Conservation (phyloP, 2,797 vertebrate genomes). For the Hemibagrus guttatus region DNA sequence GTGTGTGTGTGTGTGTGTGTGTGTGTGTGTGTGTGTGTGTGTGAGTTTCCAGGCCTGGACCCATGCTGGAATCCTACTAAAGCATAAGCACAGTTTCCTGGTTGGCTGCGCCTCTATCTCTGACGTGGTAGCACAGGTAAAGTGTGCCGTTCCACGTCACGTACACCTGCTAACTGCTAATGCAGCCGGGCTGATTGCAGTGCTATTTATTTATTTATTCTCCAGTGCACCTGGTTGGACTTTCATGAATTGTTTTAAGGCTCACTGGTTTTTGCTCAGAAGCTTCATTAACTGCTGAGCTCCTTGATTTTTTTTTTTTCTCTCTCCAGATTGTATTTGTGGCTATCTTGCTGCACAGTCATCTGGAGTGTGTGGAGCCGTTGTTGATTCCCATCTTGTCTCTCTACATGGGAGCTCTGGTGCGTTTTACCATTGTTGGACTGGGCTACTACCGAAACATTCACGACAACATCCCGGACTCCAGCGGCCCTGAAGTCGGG, state of each 20-base stretch:
- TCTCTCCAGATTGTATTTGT: slow-evolving; percentile 89
- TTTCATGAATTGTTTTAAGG: not conserved
- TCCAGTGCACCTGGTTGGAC: not conserved
- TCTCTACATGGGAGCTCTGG: slow-evolving; percentile 94
- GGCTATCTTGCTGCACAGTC: slow-evolving; percentile 94
- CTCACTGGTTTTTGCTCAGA: not conserved
- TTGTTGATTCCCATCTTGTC: slow-evolving; percentile 95
- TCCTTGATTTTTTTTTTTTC: not conserved
- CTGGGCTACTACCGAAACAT: slow-evolving; percentile 95
- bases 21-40: slow-evolving; percentile 30
- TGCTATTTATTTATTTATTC: slow-evolving; percentile 15
- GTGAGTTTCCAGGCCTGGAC: slow-evolving; percentile 87
- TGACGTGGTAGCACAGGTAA: slow-evolving; percentile 96
- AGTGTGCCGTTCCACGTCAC: not conserved
- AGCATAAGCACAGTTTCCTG: slow-evolving; percentile 97
- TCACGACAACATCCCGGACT: slow-evolving; percentile 92
- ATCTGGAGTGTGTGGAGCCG: slow-evolving; percentile 93
- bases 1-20: not conserved
- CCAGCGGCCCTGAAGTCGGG: slow-evolving; percentile 92
- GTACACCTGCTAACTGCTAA: not conserved
- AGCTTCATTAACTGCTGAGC: not conserved
- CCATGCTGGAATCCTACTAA: slow-evolving; percentile 96
- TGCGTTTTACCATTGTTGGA: slow-evolving; percentile 92
- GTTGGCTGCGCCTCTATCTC: slow-evolving; percentile 99
- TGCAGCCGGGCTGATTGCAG: not conserved